Evolutionary conservation across 2,113 vertebrate species (phyloP).

Genomic region (Bothrops jararaca): DNA sequence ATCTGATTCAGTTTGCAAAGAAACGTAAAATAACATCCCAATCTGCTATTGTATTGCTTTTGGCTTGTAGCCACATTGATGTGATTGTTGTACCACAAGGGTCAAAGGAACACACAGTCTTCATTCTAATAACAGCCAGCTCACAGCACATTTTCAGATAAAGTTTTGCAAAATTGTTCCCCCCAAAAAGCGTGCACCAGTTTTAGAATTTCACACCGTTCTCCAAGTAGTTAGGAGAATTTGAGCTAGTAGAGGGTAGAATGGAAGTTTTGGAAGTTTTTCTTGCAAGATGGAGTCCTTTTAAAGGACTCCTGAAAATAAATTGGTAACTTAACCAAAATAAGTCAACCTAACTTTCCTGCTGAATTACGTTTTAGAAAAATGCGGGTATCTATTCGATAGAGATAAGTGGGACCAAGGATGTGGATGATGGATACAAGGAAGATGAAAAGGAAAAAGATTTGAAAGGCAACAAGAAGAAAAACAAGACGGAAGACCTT

Average conservation of each 20-base stretch:
- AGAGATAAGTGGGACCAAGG: constrained; percentile 65
- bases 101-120: neutral
- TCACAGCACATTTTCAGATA: neutral
- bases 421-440: constrained; percentile 34
- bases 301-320: neutral
- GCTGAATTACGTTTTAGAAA: constrained; percentile 59
- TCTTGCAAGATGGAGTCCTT: neutral
- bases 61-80: too few species aligned
- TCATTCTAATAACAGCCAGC: neutral
- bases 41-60: neutral
- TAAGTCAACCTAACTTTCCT: neutral
- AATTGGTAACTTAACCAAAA: neutral
- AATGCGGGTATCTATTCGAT: constrained; percentile 65
- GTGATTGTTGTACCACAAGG: neutral
- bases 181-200: neutral
- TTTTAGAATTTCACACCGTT: neutral
- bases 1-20: neutral
- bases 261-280: neutral
- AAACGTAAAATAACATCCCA: neutral
- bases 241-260: neutral
- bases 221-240: neutral
- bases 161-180: neutral
- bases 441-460: constrained; percentile 54
- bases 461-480: constrained; percentile 55
- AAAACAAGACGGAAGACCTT: constrained; percentile 48